These are phyloP conservation scores for Microcebus tavaratra DNA, from an alignment of 2,113 vertebrate genomes.

Conservation along the genomic window DNA sequence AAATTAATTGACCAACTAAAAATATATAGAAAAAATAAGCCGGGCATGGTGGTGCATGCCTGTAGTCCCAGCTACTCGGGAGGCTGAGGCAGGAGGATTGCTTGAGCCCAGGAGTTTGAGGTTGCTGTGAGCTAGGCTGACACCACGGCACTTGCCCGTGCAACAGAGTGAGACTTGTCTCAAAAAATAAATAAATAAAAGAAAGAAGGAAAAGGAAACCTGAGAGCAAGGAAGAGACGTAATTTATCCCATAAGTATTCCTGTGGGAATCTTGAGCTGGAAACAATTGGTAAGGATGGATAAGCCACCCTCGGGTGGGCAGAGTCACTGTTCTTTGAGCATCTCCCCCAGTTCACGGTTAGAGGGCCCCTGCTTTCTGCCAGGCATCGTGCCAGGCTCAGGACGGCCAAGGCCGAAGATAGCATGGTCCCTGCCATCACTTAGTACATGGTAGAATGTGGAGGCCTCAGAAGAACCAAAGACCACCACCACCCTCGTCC, in stretches of 20 bases:
- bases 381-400: background rate
- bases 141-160: no score
- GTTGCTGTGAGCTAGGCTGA: no score
- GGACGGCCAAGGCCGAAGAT: background rate
- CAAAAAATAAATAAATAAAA: background rate
- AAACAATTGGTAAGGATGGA: background rate
- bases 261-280: background rate
- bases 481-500: accelerated
- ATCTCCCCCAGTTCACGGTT: background rate
- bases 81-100: no score
- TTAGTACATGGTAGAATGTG: accelerated
- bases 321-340: background rate
- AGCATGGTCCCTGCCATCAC: accelerated
- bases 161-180: no score
- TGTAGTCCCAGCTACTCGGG: no score
- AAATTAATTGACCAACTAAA: no score
- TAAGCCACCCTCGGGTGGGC: background rate
- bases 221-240: background rate
- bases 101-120: no score
- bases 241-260: background rate
- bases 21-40: no score
- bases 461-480: background rate
- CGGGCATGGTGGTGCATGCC: no score
- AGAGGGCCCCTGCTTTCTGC: background rate
- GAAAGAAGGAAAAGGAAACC: background rate